Evolutionary conservation across 2,797 vertebrate species (phyloP), one percentile per base, ranked within the genome.

Genomic region (Sebastes paucispinis): DNA sequence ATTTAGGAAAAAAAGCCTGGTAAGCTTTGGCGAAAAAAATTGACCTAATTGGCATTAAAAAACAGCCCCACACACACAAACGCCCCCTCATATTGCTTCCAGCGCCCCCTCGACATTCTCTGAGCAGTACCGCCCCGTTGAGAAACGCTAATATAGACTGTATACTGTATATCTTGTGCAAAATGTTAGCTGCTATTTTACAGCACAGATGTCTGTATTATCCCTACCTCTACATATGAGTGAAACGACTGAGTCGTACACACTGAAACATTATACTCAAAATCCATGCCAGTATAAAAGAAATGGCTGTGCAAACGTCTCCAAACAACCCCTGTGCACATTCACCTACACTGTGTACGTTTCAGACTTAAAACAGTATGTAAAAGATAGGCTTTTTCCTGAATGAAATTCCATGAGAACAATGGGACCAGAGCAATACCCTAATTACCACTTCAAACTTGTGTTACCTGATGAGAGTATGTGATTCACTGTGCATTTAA

Each of bases 211-310:
- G 8, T 79, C 43, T 58, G 14, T n/a, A 59, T 6, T 29, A 6
- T 58, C 13, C 0, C 3, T 43, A 14, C 20, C 5, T n/a, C 0
- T 43, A 32, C 0, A 34, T 14, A 22, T 36, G 0, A 54, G 57
- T 69, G 8, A 32, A 62, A 18, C 3, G 20, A 4, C 60, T 34
- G 31, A 34, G 60, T 10, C 32, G 59, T 16, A 32, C 32, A 43
- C 9, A 43, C 4, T 20, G 13, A 25, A 66, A 39, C 22, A 1
- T 16, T 39, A 39, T 7, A 67, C 10, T 20, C 25, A 67, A 68
- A 68, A 31, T 31, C 9, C 43, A 31, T 31, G 16, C 27, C 66
- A 20, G 29, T 60, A 20, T 62, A 12, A 10, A 60, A 62, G 11
- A 11, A 32, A 62, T 62, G 9, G 29, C 7, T 60, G 16, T 9